These are phyloP conservation scores for Scotopteryx bipunctaria DNA, from an alignment of 2,888 invertebrate species.

Conservation along the genomic window DNA sequence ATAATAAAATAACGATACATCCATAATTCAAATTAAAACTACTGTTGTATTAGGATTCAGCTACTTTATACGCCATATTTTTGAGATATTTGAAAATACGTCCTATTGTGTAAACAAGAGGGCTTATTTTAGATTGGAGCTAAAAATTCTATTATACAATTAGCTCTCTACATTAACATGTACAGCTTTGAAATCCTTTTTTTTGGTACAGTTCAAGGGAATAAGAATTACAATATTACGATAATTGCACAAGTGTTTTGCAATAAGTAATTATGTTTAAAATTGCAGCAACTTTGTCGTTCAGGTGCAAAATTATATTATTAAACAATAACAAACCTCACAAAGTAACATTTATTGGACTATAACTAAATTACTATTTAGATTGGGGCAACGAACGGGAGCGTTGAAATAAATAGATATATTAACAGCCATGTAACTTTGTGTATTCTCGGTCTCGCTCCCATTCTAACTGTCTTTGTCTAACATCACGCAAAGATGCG, in stretches of 20 bases:
- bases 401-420: not conserved
- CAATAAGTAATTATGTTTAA: slow-evolving; percentile 11
- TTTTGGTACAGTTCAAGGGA: no score
- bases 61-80: no score
- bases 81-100: no score
- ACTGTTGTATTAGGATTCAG: no score
- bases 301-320: not conserved
- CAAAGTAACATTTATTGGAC: no score
- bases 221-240: no score
- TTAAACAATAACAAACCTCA: slow-evolving; percentile 8
- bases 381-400: not conserved
- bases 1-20: not conserved
- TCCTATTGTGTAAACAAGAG: not conserved
- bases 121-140: not conserved
- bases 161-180: not conserved
- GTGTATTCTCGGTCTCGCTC: not conserved
- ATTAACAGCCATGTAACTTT: not conserved
- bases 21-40: slow-evolving; percentile 2
- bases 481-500: not conserved
- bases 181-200: slow-evolving; percentile 26
- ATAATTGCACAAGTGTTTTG: no score
- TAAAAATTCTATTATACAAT: not conserved
- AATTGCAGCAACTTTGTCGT: not conserved
- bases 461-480: not conserved
- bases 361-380: not conserved